A percentile compares a stretch with the other conserved stretches of the same genome.
These are phyloP conservation scores for Masticophis lateralis DNA, from an alignment of 2,797 vertebrate genomes.

Conservation along the genomic window DNA sequence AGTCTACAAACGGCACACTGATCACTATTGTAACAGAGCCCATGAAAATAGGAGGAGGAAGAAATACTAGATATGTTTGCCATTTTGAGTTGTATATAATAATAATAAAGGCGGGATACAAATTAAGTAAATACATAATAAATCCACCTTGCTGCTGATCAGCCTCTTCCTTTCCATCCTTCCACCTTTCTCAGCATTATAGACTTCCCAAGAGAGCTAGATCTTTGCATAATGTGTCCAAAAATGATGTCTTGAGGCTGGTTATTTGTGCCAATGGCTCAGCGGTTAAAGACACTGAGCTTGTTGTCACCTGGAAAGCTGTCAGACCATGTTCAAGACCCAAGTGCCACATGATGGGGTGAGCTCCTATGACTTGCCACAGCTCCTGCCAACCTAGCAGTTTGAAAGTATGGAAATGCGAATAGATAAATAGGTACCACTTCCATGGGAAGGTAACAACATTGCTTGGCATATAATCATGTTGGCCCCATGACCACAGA, in stretches of 20 bases:
- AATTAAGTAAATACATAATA: not conserved
- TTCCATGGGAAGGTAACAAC: not conserved
- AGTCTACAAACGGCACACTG: not conserved
- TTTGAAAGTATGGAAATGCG: not conserved
- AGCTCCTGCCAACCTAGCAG: not conserved
- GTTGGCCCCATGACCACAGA: not conserved
- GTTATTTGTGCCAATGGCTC: not conserved
- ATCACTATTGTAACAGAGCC: not conserved
- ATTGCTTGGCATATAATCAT: not conserved
- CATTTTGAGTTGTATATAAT: not conserved
- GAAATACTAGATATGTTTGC: not conserved
- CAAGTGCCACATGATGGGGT: accelerated
- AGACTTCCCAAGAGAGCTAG: not conserved
- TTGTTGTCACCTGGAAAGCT: not conserved
- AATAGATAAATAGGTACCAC: not conserved
- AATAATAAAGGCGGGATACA: not conserved
- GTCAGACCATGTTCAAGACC: not conserved
- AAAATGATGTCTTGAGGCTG: not conserved
- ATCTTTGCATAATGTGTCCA: not conserved
- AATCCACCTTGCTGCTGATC: not conserved
- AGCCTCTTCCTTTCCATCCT: not conserved
- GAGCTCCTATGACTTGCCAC: not conserved
- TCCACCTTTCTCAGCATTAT: not conserved
- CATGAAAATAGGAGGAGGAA: not conserved
- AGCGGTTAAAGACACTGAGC: not conserved